Conservation (phyloP, 2,888 invertebrate genomes). For the Pristionchus fissidentatus region DNA sequence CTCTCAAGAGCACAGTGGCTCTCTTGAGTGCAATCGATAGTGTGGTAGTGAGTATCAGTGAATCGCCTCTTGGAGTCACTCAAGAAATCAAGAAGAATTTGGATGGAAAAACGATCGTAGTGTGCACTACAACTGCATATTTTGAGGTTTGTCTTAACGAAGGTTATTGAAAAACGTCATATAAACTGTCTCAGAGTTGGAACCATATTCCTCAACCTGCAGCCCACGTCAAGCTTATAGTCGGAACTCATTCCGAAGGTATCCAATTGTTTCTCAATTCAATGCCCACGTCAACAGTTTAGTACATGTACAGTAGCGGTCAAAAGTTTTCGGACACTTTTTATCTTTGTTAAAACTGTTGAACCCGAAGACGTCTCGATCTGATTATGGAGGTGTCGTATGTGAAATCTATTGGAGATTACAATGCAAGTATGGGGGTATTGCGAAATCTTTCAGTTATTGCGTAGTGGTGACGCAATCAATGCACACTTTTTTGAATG, state of each 20-base stretch:
- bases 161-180: neutral
- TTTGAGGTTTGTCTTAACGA: conserved; percentile 7
- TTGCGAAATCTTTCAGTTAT: no score
- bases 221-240: neutral
- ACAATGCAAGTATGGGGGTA: no score
- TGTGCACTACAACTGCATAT: neutral
- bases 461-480: no score
- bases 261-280: no score
- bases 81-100: neutral
- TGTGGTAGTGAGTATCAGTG: neutral
- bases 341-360: no score
- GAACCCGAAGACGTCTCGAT: no score
- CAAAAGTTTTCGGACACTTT: no score
- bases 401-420: no score
- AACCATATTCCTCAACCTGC: neutral
- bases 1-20: neutral
- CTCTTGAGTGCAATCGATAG: neutral
- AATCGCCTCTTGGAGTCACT: neutral
- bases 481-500: no score
- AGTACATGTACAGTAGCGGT: no score
- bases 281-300: no score
- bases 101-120: neutral
- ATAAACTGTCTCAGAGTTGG: neutral
- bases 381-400: no score
- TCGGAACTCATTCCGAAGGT: neutral